These are phyloP conservation scores for Ylistrum balloti DNA, from an alignment of 1,140 invertebrate genomes.

Conservation along the genomic window DNA sequence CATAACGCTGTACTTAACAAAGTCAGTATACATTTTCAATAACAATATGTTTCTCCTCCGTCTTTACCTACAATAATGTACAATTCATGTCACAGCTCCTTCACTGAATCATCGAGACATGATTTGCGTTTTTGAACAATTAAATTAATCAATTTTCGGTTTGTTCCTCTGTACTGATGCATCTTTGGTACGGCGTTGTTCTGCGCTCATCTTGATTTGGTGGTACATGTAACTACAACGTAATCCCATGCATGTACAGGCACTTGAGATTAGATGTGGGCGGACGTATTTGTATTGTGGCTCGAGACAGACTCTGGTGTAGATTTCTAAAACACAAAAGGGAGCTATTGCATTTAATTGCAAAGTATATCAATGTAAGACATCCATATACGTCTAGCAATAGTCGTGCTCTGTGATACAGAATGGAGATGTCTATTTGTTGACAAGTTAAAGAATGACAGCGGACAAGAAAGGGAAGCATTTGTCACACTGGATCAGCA, in stretches of 20 bases:
- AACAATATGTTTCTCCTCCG: too few species aligned
- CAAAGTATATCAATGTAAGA: neutral
- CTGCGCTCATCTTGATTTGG: too few species aligned
- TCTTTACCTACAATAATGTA: too few species aligned
- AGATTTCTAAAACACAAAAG: slow-evolving; percentile 29
- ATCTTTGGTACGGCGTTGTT: too few species aligned
- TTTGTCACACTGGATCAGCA: neutral
- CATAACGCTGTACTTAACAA: too few species aligned
- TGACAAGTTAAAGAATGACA: neutral
- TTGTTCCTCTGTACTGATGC: too few species aligned
- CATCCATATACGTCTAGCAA: neutral
- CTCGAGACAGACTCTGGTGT: slow-evolving; percentile 31
- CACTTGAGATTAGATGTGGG: slow-evolving; percentile 19
- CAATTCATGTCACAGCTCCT: too few species aligned
- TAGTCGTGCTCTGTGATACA: neutral
- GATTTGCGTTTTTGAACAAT: too few species aligned
- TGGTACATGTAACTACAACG: too few species aligned
- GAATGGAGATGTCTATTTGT: neutral
- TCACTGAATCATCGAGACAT: too few species aligned
- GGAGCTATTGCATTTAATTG: slow-evolving; percentile 1
- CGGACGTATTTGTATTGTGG: slow-evolving; percentile 16
- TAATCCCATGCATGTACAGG: neutral
- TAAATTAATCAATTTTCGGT: too few species aligned
- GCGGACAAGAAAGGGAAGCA: neutral
- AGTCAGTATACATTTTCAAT: too few species aligned